A percentile compares a stretch with the other conserved stretches of the same genome.
phyloP scores from a whole-genome alignment of 1,140 invertebrate species.

The Acromyrmex echinatior region DNA sequence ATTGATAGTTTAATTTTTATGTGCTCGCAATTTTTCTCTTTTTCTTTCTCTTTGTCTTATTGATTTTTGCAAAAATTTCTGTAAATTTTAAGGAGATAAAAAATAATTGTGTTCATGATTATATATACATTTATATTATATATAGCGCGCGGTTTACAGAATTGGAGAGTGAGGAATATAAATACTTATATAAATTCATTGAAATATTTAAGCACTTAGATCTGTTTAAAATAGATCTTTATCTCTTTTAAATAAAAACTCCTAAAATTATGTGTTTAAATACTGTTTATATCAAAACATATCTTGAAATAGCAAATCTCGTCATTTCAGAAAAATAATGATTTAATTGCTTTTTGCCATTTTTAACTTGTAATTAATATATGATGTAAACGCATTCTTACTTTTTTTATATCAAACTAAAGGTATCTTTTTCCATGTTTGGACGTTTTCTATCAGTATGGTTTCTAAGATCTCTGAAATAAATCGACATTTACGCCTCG shows the following conservation, averaged over 20 bases:
- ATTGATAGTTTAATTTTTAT: background rate
- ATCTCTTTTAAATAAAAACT: background rate
- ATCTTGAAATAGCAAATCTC: background rate
- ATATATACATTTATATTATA: too few relatives aligned
- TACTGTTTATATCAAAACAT: background rate
- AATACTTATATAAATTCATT: too few relatives aligned
- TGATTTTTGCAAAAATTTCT: background rate
- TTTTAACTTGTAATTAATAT: background rate
- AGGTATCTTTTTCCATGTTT: background rate
- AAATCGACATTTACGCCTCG: constrained; percentile 55
- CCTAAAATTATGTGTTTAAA: background rate
- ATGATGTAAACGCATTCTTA: background rate
- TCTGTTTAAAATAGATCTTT: too few relatives aligned
- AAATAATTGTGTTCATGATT: constrained; percentile 8
- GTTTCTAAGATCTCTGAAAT: constrained; percentile 2
- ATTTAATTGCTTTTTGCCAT: background rate
- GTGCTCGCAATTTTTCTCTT: background rate
- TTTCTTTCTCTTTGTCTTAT: background rate
- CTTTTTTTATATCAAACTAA: background rate
- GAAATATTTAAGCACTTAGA: too few relatives aligned
- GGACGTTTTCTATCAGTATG: background rate
- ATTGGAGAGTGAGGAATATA: too few relatives aligned
- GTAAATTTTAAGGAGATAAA: background rate
- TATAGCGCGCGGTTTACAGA: too few relatives aligned
- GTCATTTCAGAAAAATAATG: background rate